phyloP scores from a whole-genome alignment of 2,888 invertebrate species.

The Acronicta psi region DNA sequence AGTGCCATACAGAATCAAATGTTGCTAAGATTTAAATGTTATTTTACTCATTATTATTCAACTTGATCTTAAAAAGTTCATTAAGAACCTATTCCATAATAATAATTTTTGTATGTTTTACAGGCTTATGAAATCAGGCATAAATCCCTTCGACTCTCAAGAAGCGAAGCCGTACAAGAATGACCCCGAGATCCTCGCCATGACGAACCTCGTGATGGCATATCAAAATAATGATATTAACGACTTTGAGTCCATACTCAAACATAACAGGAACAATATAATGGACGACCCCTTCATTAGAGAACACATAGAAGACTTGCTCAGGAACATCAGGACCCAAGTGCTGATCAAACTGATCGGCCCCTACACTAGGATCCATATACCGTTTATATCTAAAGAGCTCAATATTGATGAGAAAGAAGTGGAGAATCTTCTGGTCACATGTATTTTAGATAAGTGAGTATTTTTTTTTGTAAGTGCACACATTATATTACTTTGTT shows the following conservation, averaged over 20 bases:
- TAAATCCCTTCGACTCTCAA: slow-evolving; percentile 99
- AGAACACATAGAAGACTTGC: slow-evolving; percentile 99
- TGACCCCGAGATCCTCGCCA: slow-evolving; percentile 99
- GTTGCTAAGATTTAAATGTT: too few relatives aligned
- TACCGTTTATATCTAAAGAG: slow-evolving; percentile 98
- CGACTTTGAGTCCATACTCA: slow-evolving; percentile 98
- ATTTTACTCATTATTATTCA: too few relatives aligned
- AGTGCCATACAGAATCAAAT: too few relatives aligned
- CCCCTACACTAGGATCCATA: slow-evolving; percentile 99
- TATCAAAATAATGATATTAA: slow-evolving; percentile 99
- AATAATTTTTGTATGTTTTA: slow-evolving; percentile 2
- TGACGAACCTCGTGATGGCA: slow-evolving; percentile 99
- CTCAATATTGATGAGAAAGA: slow-evolving; percentile 97
- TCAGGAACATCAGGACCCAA: slow-evolving; percentile 98
- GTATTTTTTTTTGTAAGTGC: slow-evolving; percentile 65
- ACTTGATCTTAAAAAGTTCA: too few relatives aligned
- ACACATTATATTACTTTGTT: too few relatives aligned
- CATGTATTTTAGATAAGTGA: slow-evolving; percentile 99
- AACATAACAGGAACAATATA: slow-evolving; percentile 96
- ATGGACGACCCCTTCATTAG: slow-evolving; percentile 99
- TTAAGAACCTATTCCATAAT: too few relatives aligned
- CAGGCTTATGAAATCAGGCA: slow-evolving; percentile 99
- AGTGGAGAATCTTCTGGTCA: slow-evolving; percentile 98
- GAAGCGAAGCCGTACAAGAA: slow-evolving; percentile 99
- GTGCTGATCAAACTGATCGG: slow-evolving; percentile 98